Percentiles rank a stretch among this genome's conserved stretches.
phyloP scores from a whole-genome alignment of 1,140 invertebrate genomes.

The Heliconius congener region DNA sequence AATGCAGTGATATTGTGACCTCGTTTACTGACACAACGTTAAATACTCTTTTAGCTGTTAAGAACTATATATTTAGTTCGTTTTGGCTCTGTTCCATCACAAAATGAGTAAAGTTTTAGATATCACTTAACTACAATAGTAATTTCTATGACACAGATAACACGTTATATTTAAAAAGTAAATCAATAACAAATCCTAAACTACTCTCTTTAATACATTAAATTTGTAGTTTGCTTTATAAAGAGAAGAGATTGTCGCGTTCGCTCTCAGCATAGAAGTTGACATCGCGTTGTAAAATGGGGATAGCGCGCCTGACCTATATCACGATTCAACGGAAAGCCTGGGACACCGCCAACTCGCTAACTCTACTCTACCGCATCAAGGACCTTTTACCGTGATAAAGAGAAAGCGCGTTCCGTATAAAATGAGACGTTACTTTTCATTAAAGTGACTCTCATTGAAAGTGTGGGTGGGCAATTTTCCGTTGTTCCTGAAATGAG shows the following conservation, averaged over 20 bases:
- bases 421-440: slow-evolving; percentile 28
- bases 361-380: slow-evolving; percentile 48
- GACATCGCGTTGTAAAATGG: slow-evolving; percentile 27
- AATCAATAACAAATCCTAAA: neutral
- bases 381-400: slow-evolving; percentile 47
- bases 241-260: slow-evolving; percentile 7
- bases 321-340: slow-evolving; percentile 54
- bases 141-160: neutral
- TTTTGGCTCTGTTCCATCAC: slow-evolving; percentile 28
- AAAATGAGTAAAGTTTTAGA: slow-evolving; percentile 6
- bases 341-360: slow-evolving; percentile 69
- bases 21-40: slow-evolving; percentile 26
- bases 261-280: slow-evolving; percentile 25
- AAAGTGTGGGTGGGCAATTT: slow-evolving; percentile 27
- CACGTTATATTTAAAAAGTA: neutral
- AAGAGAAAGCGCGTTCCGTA: slow-evolving; percentile 41
- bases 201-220: neutral
- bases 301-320: slow-evolving; percentile 63
- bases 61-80: slow-evolving; percentile 24
- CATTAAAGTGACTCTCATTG: slow-evolving; percentile 21
- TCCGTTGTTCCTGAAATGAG: slow-evolving; percentile 24
- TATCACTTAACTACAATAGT: slow-evolving; percentile 2
- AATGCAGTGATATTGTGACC: slow-evolving; percentile 30
- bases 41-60: slow-evolving; percentile 26
- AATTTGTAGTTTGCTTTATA: neutral